Evolutionary conservation across 2,797 vertebrate genomes (phyloP).

Genomic region (Sebastiscus tertius): DNA sequence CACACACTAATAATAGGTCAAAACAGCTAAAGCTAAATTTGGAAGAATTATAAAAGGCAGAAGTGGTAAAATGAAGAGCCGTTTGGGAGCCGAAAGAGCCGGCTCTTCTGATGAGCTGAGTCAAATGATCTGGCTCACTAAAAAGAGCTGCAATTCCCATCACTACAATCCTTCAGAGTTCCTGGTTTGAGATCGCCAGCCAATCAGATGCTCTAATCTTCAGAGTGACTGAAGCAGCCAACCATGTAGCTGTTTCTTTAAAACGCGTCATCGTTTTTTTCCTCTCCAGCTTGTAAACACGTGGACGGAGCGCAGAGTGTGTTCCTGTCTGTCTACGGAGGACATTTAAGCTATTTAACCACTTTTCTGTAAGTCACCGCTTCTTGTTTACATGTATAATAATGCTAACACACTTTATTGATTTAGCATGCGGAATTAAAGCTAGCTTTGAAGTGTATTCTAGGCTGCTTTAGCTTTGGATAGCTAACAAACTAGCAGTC

Average conservation of each 20-base stretch:
- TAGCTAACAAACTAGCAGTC: constrained; percentile 31
- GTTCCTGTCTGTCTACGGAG: not conserved
- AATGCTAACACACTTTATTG: fast-evolving
- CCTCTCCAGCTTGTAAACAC: constrained; percentile 51
- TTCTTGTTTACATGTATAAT: fast-evolving
- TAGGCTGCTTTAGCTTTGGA: not conserved
- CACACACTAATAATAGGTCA: too few relatives aligned
- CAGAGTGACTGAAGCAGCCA: constrained; percentile 14
- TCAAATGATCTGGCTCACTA: too few relatives aligned
- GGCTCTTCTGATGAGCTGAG: too few relatives aligned
- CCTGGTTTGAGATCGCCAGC: constrained; percentile 17
- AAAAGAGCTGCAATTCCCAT: too few relatives aligned
- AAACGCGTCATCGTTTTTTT: not conserved
- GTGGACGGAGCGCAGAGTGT: constrained; percentile 23
- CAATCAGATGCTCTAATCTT: constrained; percentile 56
- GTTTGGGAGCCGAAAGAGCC: too few relatives aligned
- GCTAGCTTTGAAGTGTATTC: fast-evolving
- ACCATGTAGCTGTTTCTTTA: constrained; percentile 41
- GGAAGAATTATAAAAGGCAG: too few relatives aligned
- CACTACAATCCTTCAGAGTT: not conserved
- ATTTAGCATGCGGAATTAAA: fast-evolving
- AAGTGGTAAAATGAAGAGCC: too few relatives aligned
- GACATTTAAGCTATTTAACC: not conserved
- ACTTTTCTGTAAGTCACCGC: not conserved
- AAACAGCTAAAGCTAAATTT: too few relatives aligned